phyloP scores from a whole-genome alignment of 2,113 vertebrate genomes.

The Megalops atlanticus region DNA sequence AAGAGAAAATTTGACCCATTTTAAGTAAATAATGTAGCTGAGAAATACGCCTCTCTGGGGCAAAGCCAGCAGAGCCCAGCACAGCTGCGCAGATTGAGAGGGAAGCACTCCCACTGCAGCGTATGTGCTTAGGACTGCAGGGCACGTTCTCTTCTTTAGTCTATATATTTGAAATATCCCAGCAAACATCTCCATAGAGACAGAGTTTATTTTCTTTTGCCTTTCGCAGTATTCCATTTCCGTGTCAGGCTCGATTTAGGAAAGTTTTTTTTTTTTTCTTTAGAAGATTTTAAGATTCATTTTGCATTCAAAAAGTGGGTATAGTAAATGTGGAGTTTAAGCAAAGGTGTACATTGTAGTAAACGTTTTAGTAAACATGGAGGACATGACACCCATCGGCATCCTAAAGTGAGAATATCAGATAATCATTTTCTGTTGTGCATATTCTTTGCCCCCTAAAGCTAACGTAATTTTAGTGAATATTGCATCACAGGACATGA shows the following conservation, averaged over 20 bases:
- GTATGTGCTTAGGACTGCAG: background rate
- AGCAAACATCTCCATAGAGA: background rate
- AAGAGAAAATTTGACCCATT: background rate
- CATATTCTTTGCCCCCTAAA: too few species aligned
- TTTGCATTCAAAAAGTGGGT: too few species aligned
- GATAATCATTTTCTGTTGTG: too few species aligned
- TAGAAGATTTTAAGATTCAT: too few species aligned
- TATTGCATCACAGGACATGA: too few species aligned
- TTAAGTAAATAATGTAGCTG: background rate
- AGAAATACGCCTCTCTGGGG: background rate
- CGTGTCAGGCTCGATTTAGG: background rate
- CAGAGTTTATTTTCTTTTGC: background rate
- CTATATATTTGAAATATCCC: background rate
- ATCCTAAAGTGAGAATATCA: too few species aligned
- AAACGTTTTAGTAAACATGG: too few species aligned
- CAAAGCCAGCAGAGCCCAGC: background rate
- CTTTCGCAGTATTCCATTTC: background rate
- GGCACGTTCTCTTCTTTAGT: background rate
- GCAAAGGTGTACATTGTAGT: too few species aligned
- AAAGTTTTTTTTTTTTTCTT: too few species aligned
- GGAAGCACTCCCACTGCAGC: background rate
- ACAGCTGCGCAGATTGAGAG: background rate
- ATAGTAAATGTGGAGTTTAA: too few species aligned
- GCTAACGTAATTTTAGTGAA: too few species aligned
- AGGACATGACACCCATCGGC: too few species aligned